These are phyloP conservation scores for Columba livia DNA, from an alignment of 2,113 vertebrate genomes.

Conservation along the genomic window DNA sequence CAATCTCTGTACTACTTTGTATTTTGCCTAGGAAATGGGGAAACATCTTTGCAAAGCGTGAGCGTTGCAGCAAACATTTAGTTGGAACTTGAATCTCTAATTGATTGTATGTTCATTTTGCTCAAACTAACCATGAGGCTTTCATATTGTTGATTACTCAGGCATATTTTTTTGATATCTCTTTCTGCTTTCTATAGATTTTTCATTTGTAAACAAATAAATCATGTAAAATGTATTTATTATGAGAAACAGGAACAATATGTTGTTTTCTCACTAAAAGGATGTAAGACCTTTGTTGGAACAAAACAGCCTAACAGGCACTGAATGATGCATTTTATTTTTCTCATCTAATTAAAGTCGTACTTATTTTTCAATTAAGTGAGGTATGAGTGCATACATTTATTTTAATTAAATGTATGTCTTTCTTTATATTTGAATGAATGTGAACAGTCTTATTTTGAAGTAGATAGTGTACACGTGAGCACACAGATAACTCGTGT, in stretches of 20 bases:
- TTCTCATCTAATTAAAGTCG: not conserved
- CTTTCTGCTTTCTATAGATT: not conserved
- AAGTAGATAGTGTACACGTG: not conserved
- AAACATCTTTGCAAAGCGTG: not conserved
- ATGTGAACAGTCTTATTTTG: not conserved
- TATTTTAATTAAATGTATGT: not conserved
- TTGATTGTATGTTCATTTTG: not conserved
- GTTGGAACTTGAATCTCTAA: not conserved
- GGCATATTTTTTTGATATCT: not conserved
- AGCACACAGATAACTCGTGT: not conserved
- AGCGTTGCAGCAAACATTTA: not conserved
- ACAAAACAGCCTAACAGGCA: not conserved
- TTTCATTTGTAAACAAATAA: not conserved
- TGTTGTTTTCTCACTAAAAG: not conserved
- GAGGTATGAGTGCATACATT: not conserved
- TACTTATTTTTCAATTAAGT: conserved; percentile 7
- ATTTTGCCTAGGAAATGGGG: not conserved
- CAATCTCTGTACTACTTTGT: not conserved
- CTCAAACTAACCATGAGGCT: not conserved
- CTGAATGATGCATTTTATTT: conserved; percentile 21
- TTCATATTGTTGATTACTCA: not conserved
- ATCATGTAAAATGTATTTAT: not conserved
- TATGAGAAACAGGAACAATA: not conserved
- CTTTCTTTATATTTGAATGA: not conserved
- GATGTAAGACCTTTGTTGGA: not conserved